Evolutionary conservation across 64 coral and sea anemone species (phyloP).

Genomic region (Platygyra sinensis): DNA sequence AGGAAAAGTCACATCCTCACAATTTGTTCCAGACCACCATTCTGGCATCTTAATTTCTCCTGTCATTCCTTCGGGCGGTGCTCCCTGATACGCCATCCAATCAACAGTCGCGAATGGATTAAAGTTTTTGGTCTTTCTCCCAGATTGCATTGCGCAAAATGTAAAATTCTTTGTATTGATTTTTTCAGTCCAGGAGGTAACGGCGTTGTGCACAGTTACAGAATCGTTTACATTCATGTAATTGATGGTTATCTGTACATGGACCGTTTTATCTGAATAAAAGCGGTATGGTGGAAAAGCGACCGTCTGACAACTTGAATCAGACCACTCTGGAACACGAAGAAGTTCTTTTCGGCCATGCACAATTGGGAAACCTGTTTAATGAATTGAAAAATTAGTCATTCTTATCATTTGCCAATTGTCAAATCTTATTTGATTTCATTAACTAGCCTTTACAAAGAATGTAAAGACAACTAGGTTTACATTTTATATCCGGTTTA

Average conservation of each 20-base stretch:
- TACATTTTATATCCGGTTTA: no score
- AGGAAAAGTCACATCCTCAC: conserved; percentile 41
- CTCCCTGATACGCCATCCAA: conserved; percentile 51
- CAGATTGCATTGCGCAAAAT: conserved; percentile 60
- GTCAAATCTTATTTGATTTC: background rate
- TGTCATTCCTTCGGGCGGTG: conserved; percentile 43
- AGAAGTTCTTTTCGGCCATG: conserved; percentile 22
- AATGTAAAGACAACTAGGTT: background rate
- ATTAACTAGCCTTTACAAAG: background rate
- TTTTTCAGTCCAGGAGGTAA: conserved; percentile 43
- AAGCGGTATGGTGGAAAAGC: conserved; percentile 6
- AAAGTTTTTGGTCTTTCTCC: conserved; percentile 47
- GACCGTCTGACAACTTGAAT: conserved; percentile 42
- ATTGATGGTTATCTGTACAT: conserved; percentile 46
- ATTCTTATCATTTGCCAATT: background rate
- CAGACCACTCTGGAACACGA: conserved; percentile 46
- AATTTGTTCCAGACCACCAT: conserved; percentile 62
- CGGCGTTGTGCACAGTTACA: conserved; percentile 39
- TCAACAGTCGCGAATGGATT: conserved; percentile 46
- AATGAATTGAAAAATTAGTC: background rate
- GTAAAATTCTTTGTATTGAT: conserved; percentile 38
- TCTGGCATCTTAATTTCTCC: conserved; percentile 48
- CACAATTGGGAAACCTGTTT: conserved; percentile 43
- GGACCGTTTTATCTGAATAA: conserved; percentile 1
- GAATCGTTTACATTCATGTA: conserved; percentile 53